A percentile compares a stretch with the other conserved stretches of the same genome.
Evolutionary conservation across 2,888 invertebrate genomes (phyloP).

Genomic region (Muscina levida): DNA sequence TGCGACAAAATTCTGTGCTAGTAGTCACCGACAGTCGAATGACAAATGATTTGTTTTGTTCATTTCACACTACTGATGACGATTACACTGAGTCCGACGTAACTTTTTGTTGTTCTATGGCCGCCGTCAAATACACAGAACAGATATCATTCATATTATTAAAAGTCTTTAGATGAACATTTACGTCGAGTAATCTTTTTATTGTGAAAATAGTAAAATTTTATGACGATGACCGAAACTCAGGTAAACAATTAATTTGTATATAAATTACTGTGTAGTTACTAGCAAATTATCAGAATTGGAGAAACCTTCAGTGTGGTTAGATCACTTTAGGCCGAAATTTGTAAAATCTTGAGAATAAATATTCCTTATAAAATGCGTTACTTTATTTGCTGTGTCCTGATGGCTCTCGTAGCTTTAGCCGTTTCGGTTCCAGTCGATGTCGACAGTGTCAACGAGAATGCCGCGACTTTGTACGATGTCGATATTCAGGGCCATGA

Average conservation of each 20-base stretch:
- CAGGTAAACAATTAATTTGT: too few species aligned
- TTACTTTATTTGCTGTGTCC: conserved; percentile 55
- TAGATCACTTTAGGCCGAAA: conserved; percentile 33
- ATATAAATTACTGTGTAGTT: too few species aligned
- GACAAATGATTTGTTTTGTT: too few species aligned
- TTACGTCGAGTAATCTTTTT: neutral
- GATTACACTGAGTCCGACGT: too few species aligned
- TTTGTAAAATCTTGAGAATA: neutral
- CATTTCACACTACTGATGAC: conserved; percentile 15
- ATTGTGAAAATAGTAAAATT: too few species aligned
- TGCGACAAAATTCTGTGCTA: too few species aligned
- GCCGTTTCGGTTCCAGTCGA: conserved; percentile 56
- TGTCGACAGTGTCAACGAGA: conserved; percentile 29
- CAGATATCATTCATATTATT: conserved; percentile 39
- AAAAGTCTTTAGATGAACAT: neutral
- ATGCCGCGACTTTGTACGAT: conserved; percentile 61
- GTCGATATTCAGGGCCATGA: conserved; percentile 69
- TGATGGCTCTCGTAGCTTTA: conserved; percentile 59
- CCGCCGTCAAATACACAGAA: conserved; percentile 35
- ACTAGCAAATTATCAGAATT: too few species aligned
- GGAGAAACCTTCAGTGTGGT: too few species aligned
- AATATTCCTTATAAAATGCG: conserved; percentile 68
- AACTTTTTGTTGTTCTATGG: too few species aligned
- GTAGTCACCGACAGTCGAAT: too few species aligned
- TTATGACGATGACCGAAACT: too few species aligned